Conservation (phyloP, 2,797 vertebrate genomes). For the Iguana delicatissima region DNA sequence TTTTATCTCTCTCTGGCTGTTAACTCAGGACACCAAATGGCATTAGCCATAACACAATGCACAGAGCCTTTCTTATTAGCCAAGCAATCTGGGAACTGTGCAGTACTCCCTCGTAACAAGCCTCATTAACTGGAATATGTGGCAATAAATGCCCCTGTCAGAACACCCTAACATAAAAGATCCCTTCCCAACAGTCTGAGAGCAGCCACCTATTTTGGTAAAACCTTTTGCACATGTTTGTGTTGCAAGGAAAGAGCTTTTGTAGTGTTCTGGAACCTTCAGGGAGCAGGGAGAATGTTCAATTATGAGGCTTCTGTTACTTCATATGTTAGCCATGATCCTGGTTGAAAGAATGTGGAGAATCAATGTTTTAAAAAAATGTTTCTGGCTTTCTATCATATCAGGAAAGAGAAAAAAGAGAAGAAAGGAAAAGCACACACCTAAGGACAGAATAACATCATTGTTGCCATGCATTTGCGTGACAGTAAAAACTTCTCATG, state of each 20-base stretch:
- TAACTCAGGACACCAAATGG: conserved; percentile 38
- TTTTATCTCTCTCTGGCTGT: conserved; percentile 24
- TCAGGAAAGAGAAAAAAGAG: neutral
- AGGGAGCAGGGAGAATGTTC: neutral
- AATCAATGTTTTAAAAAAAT: neutral
- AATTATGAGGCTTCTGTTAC: conserved; percentile 6
- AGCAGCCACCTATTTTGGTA: conserved; percentile 6
- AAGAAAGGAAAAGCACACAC: neutral
- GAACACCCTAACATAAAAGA: conserved; percentile 47
- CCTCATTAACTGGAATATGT: conserved; percentile 58
- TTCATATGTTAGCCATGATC: neutral
- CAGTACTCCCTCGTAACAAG: conserved; percentile 45
- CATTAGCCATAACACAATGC: conserved; percentile 12
- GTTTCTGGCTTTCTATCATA: neutral
- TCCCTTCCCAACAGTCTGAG: conserved; percentile 41
- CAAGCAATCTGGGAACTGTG: conserved; percentile 40
- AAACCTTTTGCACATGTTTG: conserved; percentile 47
- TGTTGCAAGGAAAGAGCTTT: neutral
- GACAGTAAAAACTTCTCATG: neutral
- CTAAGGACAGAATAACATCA: neutral
- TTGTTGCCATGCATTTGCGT: neutral
- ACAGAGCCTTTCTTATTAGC: conserved; percentile 35
- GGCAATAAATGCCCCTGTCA: neutral
- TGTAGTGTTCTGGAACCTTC: conserved; percentile 8
- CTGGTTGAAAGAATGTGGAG: neutral